Evolutionary conservation across 2,888 invertebrate genomes (phyloP).

Genomic region (Nephrotoma guestfalica): DNA sequence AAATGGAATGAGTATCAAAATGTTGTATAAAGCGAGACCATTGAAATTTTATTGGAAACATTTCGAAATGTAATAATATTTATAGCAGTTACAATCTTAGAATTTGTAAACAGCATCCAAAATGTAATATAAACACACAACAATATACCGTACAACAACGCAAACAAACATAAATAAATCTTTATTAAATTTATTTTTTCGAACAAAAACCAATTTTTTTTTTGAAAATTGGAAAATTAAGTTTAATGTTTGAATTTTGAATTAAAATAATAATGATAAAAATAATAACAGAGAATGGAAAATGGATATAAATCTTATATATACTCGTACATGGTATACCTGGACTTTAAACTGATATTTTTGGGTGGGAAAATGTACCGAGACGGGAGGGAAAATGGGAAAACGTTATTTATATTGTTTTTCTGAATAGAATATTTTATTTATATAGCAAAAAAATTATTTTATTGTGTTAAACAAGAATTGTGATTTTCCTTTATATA

Average conservation of each 20-base stretch:
- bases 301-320: not conserved
- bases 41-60: not conserved
- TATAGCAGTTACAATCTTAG: conserved; percentile 2
- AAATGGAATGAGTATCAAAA: not conserved
- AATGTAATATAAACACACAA: conserved; percentile 1
- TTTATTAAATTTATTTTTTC: conserved; percentile 3
- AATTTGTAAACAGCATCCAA: conserved; percentile 4
- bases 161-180: not conserved
- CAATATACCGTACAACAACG: not conserved
- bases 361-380: not conserved
- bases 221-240: conserved; percentile 2
- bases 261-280: conserved; percentile 1
- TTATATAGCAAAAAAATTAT: not conserved
- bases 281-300: not conserved
- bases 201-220: not conserved
- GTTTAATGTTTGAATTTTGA: conserved; percentile 4
- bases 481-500: not conserved
- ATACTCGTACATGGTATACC: not conserved
- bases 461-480: not conserved
- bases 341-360: not conserved
- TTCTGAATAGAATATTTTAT: not conserved
- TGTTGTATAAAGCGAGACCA: not conserved
- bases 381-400: not conserved
- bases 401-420: not conserved
- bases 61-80: conserved; percentile 1